Percentiles rank a stretch among this genome's conserved stretches.
Evolutionary conservation across 37 sponge, comb jelly and placozoan genomes (phyloP).

Genomic region (Chondrosia reniformis): DNA sequence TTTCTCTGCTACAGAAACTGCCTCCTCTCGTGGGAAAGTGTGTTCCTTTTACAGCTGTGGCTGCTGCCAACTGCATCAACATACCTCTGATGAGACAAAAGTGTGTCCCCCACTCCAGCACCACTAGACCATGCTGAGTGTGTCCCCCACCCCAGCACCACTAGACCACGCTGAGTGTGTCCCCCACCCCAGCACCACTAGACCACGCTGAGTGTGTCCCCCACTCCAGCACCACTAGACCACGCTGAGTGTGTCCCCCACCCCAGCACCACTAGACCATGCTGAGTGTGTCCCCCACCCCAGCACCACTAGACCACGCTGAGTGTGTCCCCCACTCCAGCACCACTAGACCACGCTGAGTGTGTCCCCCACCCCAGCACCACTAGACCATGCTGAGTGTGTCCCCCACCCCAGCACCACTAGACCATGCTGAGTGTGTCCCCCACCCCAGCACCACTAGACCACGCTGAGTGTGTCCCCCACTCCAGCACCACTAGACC

Average conservation of each 20-base stretch:
- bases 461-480: not conserved
- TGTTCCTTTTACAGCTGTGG: constrained; percentile 86
- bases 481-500: too few relatives aligned
- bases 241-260: not conserved
- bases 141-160: not conserved
- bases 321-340: not conserved
- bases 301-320: too few relatives aligned
- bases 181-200: not conserved
- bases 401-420: not conserved
- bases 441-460: not conserved
- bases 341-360: too few relatives aligned
- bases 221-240: too few relatives aligned
- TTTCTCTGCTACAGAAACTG: not conserved
- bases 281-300: not conserved
- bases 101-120: not conserved
- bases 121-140: not conserved
- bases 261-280: too few relatives aligned
- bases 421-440: too few relatives aligned
- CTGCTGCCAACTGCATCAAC: constrained; percentile 95
- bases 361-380: not conserved
- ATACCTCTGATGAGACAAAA: constrained; percentile 90
- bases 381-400: too few relatives aligned
- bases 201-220: not conserved
- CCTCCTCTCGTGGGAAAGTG: constrained; percentile 76
- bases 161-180: too few relatives aligned